Conservation (phyloP, 2,113 vertebrate species). For the Leptosomus discolor region DNA sequence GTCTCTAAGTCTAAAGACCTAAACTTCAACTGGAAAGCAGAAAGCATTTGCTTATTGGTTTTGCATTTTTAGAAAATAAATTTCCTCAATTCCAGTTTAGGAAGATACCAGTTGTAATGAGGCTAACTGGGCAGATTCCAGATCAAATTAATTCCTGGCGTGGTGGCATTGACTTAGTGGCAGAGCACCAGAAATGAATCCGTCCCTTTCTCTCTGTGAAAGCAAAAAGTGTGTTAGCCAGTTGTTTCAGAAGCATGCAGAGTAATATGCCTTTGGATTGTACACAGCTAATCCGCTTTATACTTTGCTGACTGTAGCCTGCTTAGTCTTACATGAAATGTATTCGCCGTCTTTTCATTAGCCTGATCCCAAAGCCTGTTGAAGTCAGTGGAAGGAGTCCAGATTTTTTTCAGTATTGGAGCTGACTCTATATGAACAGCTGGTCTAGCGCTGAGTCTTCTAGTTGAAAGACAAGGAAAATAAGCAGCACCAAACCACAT, state of each 20-base stretch:
- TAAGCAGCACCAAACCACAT: neutral
- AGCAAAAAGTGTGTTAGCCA: neutral
- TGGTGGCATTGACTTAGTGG: neutral
- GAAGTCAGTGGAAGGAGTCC: neutral
- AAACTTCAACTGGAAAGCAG: neutral
- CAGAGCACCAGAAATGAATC: neutral
- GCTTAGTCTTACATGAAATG: conserved; percentile 36
- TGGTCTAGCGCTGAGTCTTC: neutral
- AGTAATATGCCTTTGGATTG: neutral
- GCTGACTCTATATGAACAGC: neutral
- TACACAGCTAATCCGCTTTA: conserved; percentile 45
- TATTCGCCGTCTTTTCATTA: neutral
- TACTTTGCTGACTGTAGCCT: conserved; percentile 32
- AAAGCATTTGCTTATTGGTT: neutral
- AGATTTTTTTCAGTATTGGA: neutral
- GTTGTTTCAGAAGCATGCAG: neutral
- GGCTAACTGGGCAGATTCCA: neutral
- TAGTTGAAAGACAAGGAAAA: conserved; percentile 35
- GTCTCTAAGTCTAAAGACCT: neutral
- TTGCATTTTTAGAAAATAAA: neutral
- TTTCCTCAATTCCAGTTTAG: neutral
- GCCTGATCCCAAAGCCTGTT: conserved; percentile 17
- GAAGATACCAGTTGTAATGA: neutral
- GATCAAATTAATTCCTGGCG: neutral
- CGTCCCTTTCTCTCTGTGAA: neutral